These are phyloP conservation scores for Neosilurus hyrtlii DNA, from an alignment of 2,797 vertebrate genomes.

Conservation along the genomic window DNA sequence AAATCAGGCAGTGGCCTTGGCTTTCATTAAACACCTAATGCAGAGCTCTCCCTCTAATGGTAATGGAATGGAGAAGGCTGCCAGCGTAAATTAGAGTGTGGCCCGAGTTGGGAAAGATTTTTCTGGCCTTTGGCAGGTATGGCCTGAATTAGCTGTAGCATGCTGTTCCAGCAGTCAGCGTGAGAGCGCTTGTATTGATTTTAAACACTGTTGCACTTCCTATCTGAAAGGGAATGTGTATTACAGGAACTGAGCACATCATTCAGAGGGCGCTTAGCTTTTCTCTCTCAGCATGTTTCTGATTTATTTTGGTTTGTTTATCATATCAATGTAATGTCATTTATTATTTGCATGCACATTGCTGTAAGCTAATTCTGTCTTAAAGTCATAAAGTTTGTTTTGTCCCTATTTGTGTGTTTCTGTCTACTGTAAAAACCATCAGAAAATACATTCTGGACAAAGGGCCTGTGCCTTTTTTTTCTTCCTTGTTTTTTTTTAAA, in stretches of 20 bases:
- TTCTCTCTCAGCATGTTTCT: slow-evolving; percentile 60
- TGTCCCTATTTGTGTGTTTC: neutral
- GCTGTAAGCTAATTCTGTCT: neutral
- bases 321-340: neutral
- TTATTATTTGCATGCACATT: neutral
- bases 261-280: slow-evolving; percentile 70
- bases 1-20: slow-evolving; percentile 73
- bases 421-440: neutral
- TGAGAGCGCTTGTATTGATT: slow-evolving; percentile 77
- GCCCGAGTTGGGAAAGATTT: slow-evolving; percentile 71
- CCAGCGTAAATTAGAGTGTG: slow-evolving; percentile 77
- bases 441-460: neutral
- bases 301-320: slow-evolving; percentile 20
- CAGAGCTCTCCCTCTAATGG: slow-evolving; percentile 78
- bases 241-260: slow-evolving; percentile 74
- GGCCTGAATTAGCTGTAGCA: slow-evolving; percentile 77
- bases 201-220: slow-evolving; percentile 79
- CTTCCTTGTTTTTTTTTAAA: neutral
- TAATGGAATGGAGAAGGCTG: slow-evolving; percentile 74
- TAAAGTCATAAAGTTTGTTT: neutral
- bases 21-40: slow-evolving; percentile 81
- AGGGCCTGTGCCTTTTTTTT: too few relatives aligned
- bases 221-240: slow-evolving; percentile 78
- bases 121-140: slow-evolving; percentile 75
- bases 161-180: slow-evolving; percentile 75